Evolutionary conservation across 2,888 invertebrate species (phyloP).

Genomic region (Leucoptera coffeella): DNA sequence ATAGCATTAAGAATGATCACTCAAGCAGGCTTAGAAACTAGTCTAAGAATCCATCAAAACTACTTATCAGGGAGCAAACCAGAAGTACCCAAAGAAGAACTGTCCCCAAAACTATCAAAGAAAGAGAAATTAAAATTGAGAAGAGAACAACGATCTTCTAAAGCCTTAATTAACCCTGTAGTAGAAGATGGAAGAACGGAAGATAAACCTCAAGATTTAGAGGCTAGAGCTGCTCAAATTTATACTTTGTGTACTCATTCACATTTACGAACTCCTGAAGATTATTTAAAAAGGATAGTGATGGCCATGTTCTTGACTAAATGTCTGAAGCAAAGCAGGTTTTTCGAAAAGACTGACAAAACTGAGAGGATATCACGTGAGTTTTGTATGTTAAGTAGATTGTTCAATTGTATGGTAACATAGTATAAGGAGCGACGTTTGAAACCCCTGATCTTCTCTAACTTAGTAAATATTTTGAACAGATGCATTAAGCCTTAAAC

Average conservation of each 20-base stretch:
- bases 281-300: conserved; percentile 67
- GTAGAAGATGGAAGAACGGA: too few relatives aligned
- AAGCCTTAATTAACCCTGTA: conserved; percentile 20
- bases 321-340: conserved; percentile 61
- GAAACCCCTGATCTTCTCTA: too few relatives aligned
- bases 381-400: too few relatives aligned
- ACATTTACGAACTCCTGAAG: conserved; percentile 53
- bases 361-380: too few relatives aligned
- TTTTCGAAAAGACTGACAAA: conserved; percentile 51
- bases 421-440: too few relatives aligned
- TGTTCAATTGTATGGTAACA: too few relatives aligned
- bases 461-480: too few relatives aligned
- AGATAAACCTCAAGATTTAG: conserved; percentile 18
- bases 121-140: conserved; percentile 34
- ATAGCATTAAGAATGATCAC: conserved; percentile 74
- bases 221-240: conserved; percentile 34
- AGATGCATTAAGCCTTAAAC: too few relatives aligned
- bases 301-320: conserved; percentile 73
- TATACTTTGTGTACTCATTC: conserved; percentile 64
- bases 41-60: conserved; percentile 38
- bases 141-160: conserved; percentile 33
- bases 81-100: conserved; percentile 31
- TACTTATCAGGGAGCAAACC: conserved; percentile 19
- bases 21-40: conserved; percentile 50
- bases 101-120: conserved; percentile 20